Evolutionary conservation across 2,797 vertebrate genomes (phyloP), one percentile per base, ranked within the genome.

Genomic region (Pogoniulus pusillus): DNA sequence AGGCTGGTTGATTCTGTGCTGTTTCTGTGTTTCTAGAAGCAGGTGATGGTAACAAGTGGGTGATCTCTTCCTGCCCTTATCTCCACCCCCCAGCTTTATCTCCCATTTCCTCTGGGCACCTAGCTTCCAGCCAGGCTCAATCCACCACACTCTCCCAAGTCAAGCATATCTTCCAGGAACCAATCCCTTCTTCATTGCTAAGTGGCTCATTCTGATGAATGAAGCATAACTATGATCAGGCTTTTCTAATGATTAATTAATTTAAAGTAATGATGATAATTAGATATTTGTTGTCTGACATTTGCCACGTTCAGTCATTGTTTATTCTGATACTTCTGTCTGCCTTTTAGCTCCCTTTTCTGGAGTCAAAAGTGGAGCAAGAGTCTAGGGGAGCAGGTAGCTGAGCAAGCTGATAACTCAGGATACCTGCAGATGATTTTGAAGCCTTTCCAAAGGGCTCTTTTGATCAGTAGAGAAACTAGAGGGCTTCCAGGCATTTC

Each of bases 41-140:
- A 45, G 18, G 20, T 45, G 43, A 20, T 45, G 43, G 14, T 6
- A 49, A 24, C 47, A 49, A 43, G 2, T 26, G 16, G 49, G 20
- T 24, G 72, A 49, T n/a, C 18, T 35, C 15, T 60, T 12, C 3
- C 34, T 51, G 29, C n/a, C 45, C 58, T 62, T 39, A 62, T 15
- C 20, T 60, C 4, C 2, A 49, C 15, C 27, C 9, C 37, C 0
- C 3, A 49, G 16, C 27, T 8, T 60, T 60, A 49, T 12, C 4
- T 24, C 74, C 3, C 35, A 30, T 60, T 49, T 60, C n/a, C 11
- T 14, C 20, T 39, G 12, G 35, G 18, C 16, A 19, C 24, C 27
- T 24, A 23, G 10, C 8, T 6, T 22, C 14, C 30, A 64, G 13
- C 23, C 47, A 64, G 58, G 6, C 22, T n/a, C 45, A 70, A 20